These are phyloP conservation scores for Crotalus helleri DNA, from an alignment of 2,113 vertebrate species.

Conservation along the genomic window DNA sequence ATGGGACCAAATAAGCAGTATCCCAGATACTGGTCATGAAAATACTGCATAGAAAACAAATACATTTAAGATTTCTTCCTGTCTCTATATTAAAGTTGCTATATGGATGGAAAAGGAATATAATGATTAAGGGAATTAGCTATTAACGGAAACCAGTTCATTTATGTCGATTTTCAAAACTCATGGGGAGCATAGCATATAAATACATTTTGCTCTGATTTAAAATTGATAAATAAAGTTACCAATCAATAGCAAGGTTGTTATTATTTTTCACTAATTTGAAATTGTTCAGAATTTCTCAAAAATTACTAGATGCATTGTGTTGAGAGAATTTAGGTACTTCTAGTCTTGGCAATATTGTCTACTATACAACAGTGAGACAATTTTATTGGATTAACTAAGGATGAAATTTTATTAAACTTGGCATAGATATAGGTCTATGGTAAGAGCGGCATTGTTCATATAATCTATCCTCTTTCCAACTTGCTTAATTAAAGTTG, in stretches of 20 bases:
- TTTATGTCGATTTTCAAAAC: not conserved
- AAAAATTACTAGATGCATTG: not conserved
- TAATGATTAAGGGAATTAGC: not conserved
- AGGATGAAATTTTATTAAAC: not conserved
- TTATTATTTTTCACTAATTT: not conserved
- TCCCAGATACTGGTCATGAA: not conserved
- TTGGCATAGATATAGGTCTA: not conserved
- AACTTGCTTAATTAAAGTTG: not conserved
- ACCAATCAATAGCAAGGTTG: not conserved
- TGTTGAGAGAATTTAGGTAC: not conserved
- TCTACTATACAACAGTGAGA: not conserved
- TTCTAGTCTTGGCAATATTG: not conserved
- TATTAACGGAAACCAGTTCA: not conserved
- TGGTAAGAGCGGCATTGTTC: not conserved
- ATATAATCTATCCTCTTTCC: not conserved
- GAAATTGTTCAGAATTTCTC: not conserved
- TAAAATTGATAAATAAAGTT: not conserved
- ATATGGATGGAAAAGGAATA: not conserved
- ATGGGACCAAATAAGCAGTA: not conserved
- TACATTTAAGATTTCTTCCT: not conserved
- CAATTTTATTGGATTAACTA: not conserved
- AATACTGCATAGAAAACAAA: fast-evolving
- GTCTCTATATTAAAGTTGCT: not conserved
- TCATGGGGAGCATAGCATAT: not conserved
- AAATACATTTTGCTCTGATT: not conserved